Evolutionary conservation across 2,888 invertebrate genomes (phyloP).

Genomic region (Protodeltote pygarga): DNA sequence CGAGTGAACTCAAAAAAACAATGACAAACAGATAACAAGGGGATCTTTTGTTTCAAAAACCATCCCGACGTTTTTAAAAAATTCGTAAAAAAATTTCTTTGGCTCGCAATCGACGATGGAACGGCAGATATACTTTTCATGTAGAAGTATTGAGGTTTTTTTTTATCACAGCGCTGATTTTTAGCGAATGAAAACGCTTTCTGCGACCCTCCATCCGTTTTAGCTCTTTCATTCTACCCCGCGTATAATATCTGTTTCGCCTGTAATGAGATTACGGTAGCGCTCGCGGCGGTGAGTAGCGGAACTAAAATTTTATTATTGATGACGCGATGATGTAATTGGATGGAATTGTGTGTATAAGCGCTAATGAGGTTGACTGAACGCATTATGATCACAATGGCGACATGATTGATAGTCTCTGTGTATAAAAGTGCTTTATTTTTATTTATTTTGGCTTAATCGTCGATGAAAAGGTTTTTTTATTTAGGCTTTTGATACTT

Average conservation of each 20-base stretch:
- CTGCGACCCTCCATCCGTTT: constrained; percentile 44
- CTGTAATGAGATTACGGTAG: constrained; percentile 57
- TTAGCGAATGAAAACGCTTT: constrained; percentile 57
- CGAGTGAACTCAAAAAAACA: constrained; percentile 40
- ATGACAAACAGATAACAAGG: constrained; percentile 40
- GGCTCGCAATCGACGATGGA: constrained; percentile 43
- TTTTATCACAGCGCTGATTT: constrained; percentile 52
- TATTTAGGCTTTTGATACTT: background rate
- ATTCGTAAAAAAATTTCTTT: constrained; percentile 41
- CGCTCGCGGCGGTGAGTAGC: constrained; percentile 43
- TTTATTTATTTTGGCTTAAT: constrained; percentile 16
- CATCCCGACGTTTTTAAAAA: constrained; percentile 44
- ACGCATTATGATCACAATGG: constrained; percentile 39
- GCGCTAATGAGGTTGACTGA: constrained; percentile 46
- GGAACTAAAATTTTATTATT: constrained; percentile 54
- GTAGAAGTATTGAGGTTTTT: constrained; percentile 50
- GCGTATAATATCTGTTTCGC: constrained; percentile 52
- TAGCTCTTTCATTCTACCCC: constrained; percentile 51
- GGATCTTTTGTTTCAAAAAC: constrained; percentile 48
- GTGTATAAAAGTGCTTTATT: constrained; percentile 8
- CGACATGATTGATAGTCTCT: constrained; percentile 41
- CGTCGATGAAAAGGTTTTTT: background rate
- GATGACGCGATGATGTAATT: constrained; percentile 47
- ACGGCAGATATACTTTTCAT: constrained; percentile 48
- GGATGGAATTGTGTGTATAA: constrained; percentile 42